Evolutionary conservation across 2,113 vertebrate species (phyloP).

Genomic region (Lutjanus erythropterus): DNA sequence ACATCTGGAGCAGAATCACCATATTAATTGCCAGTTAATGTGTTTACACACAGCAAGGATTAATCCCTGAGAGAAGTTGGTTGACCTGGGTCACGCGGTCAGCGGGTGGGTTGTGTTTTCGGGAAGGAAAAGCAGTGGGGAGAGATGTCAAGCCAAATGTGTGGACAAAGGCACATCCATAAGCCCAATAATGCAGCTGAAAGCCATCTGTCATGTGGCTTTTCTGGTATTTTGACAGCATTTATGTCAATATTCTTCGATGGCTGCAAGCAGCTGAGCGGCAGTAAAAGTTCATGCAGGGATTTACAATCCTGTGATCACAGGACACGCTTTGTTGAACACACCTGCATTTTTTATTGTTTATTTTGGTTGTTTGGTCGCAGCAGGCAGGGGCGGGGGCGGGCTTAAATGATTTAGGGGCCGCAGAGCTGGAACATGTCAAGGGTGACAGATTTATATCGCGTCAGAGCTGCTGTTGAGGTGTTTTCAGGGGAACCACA

Average conservation of each 20-base stretch:
- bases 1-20: constrained; percentile 80
- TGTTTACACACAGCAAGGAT: constrained; percentile 75
- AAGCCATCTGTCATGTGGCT: constrained; percentile 54
- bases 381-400: constrained; percentile 1
- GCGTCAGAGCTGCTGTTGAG: constrained; percentile 3
- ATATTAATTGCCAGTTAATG: constrained; percentile 81
- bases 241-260: constrained; percentile 33
- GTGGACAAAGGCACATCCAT: constrained; percentile 38
- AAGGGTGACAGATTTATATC: constrained; percentile 35
- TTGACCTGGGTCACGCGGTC: constrained; percentile 64
- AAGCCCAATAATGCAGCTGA: constrained; percentile 31
- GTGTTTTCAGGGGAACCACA: neutral
- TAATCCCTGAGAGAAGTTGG: constrained; percentile 67
- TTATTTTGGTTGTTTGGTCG: constrained; percentile 50
- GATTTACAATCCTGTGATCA: constrained; percentile 39
- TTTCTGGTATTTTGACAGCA: constrained; percentile 20
- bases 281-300: constrained; percentile 36
- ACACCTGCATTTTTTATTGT: constrained; percentile 61
- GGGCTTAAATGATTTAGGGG: constrained; percentile 50
- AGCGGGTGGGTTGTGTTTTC: constrained; percentile 30
- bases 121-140: constrained; percentile 1
- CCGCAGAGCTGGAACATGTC: constrained; percentile 28
- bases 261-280: neutral
- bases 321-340: constrained; percentile 42
- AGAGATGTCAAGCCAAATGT: constrained; percentile 27